Percentiles rank a stretch among this genome's conserved stretches.
Conservation (phyloP, 2,888 invertebrate genomes). For the Digitonthophagus gazella region DNA sequence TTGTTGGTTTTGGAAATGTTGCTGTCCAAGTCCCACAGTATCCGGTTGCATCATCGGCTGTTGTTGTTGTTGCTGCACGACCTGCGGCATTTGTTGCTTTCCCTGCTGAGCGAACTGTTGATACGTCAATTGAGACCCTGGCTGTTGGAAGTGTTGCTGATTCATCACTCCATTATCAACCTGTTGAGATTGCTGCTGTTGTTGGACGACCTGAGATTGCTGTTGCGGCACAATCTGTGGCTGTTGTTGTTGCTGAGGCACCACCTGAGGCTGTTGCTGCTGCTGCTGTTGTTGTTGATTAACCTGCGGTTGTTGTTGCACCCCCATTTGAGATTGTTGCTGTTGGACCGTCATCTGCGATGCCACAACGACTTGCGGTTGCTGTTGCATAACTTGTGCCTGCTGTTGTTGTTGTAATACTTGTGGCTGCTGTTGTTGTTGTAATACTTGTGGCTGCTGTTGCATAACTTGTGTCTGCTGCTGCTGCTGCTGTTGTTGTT, state of each 20-base stretch:
- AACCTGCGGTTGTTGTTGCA: slow-evolving; percentile 28
- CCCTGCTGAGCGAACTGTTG: background rate
- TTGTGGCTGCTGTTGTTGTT: slow-evolving; percentile 23
- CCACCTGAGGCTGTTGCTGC: background rate
- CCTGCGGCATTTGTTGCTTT: slow-evolving; percentile 1
- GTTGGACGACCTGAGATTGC: slow-evolving; percentile 32
- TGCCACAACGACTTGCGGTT: too few species aligned
- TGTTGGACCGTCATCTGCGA: slow-evolving; percentile 21
- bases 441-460: slow-evolving; percentile 26
- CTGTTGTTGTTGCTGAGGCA: background rate
- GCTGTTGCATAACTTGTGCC: slow-evolving; percentile 18
- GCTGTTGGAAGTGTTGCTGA: background rate
- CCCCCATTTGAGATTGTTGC: slow-evolving; percentile 26
- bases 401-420: slow-evolving; percentile 20
- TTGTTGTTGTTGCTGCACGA: slow-evolving; percentile 1
- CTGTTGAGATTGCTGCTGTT: background rate
- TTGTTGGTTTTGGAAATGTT: slow-evolving; percentile 28
- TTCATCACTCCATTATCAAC: background rate
- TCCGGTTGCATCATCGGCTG: slow-evolving; percentile 40
- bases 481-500: slow-evolving; percentile 29
- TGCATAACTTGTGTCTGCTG: slow-evolving; percentile 16
- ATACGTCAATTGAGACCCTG: background rate
- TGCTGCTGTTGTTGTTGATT: slow-evolving; percentile 7
- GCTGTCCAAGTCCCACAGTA: slow-evolving; percentile 38
- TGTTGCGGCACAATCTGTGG: slow-evolving; percentile 37